phyloP scores from a whole-genome alignment of 1,140 invertebrate species.

The Mesaphorura yosii region DNA sequence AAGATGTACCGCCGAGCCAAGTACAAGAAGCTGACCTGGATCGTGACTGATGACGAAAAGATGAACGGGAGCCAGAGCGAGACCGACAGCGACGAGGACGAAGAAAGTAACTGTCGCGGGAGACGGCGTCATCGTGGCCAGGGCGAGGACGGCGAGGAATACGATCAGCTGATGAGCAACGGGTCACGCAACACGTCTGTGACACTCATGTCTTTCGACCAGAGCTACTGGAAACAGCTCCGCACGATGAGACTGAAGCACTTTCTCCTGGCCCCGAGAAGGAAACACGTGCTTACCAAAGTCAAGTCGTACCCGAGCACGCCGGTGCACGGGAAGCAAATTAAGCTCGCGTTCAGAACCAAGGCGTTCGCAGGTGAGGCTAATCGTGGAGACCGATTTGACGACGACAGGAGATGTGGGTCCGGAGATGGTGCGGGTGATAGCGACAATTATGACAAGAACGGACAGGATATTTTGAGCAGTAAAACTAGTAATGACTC shows the following conservation, averaged over 20 bases:
- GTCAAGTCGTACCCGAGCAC: slow-evolving; percentile 19
- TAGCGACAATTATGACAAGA: too few species aligned
- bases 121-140: too few species aligned
- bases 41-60: slow-evolving; percentile 11
- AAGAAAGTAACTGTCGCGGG: too few species aligned
- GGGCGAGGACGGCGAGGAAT: background rate
- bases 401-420: too few species aligned
- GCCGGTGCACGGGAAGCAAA: background rate
- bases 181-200: slow-evolving; percentile 25
- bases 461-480: background rate
- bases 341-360: too few species aligned
- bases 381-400: too few species aligned
- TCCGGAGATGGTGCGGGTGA: too few species aligned
- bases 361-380: too few species aligned
- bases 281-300: slow-evolving; percentile 3
- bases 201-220: slow-evolving; percentile 29
- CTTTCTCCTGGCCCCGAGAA: slow-evolving; percentile 20
- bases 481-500: background rate
- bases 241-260: slow-evolving; percentile 22
- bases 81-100: background rate
- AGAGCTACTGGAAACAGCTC: slow-evolving; percentile 21
- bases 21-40: slow-evolving; percentile 25
- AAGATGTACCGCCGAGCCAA: slow-evolving; percentile 22
- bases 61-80: background rate
- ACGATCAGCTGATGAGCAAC: too few species aligned